Base-by-base conservation (phyloP, 1,140 invertebrate species). In the Nephila pilipes region DNA sequence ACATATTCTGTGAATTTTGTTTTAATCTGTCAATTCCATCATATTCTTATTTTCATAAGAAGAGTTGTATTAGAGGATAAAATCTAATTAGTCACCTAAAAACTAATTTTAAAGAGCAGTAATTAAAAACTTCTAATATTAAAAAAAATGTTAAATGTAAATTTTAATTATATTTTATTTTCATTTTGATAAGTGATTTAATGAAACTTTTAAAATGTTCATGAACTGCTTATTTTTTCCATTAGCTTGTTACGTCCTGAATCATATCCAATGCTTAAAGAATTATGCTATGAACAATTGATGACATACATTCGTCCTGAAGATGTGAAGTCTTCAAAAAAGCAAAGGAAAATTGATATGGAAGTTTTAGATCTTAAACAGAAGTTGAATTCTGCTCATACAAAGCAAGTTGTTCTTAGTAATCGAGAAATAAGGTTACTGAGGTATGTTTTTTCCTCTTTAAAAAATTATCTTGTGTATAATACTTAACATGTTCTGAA, bases 361-460 rank as follows among this genome's bases (percentile, higher is more conserved):
- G 98, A 99, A 96, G 97, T 99, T 0, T 96, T 97, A n/a, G 98
- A 99, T 95, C 95, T 99, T 60, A 97, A 98, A 94, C 96, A 96
- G 38, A 98, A 98, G 96, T 96, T 99, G 12, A 94, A 92, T 87
- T 94, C 92, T 57, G 93, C 90, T 95, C 96, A 97, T 83, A 97
- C 97, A 94, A 97, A 97, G n/a, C 95, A 95, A 95, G 97, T 99
- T 95, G 98, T 99, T 79, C 95, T 99, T 12, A 98, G 97, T 94
- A 99, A 99, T 95, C 96, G 98, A 87, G 98, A 99, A 96, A 98
- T 99, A 94, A 96, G 98, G 94, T 96, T 99, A 79, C 96, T 99
- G 38, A 97, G 98, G 97, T 97, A 94, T 95, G 94, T 69, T 57
- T 58, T 93, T 36, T 32, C 5, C 2, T 60, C 63, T 25, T 29